Evolutionary conservation across 2,888 invertebrate genomes (phyloP), one percentile per base, ranked within the genome.

Genomic region (Phymatocera aterrima): DNA sequence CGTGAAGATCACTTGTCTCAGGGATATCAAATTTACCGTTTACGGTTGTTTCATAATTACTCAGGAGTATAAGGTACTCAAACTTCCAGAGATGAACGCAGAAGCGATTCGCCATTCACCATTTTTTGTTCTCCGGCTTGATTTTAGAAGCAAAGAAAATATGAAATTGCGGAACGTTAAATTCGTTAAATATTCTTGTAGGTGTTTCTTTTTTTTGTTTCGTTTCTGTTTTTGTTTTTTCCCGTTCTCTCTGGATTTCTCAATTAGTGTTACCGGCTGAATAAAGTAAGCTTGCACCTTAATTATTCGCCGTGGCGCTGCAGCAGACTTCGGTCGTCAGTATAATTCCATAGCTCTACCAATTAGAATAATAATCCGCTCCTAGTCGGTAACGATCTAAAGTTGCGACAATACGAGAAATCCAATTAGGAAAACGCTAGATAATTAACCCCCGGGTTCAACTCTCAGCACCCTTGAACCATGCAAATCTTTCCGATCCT

Each of bases 351-450:
- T n/a, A 24, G 28, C 54, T 75, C 51, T 28, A 10, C 60, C 60
- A 75, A 75, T 75, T 75, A 60, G 54, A 40, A 75, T 75, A 75
- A 57, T 57, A 57, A 75, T 57, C 57, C 75, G 15, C 57, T 57
- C 10, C 75, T 34, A 64, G 37, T 37, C 18, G 31, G 40, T 57
- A 75, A 75, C 57, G 54, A 57, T 75, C 75, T 40, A 37, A 60
- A 75, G 40, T 75, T 54, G 75, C 75, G 75, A 75, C 75, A 24
- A 75, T 75, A 57, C 60, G n/a, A 28, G 57, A 75, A 75, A 40
- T 75, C 75, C 75, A 75, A 75, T 75, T 75, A 75, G 75, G 8
- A 54, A 75, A 51, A 75, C 40, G 75, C 40, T 24, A 60, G 75
- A 40, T 75, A 75, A 64, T 64, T 37, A 64, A 60, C 28, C 75